Percentiles rank a stretch among this genome's conserved stretches.
These are phyloP conservation scores for Thermophis baileyi DNA, from an alignment of 2,113 vertebrate genomes.

Conservation along the genomic window DNA sequence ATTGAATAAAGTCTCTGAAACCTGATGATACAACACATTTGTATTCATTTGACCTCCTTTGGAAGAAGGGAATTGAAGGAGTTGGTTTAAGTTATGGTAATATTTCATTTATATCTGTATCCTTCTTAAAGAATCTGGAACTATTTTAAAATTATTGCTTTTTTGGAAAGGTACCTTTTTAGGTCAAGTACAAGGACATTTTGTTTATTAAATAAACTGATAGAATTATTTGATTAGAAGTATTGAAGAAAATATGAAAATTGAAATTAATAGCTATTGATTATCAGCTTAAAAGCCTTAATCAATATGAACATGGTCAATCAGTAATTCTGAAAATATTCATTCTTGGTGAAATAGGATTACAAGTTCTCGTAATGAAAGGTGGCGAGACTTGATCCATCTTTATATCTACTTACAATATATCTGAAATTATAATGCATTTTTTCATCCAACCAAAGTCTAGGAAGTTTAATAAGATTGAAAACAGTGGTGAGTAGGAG, in stretches of 20 bases:
- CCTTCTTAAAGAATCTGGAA: background rate
- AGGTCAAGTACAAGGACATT: background rate
- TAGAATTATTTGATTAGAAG: background rate
- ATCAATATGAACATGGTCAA: background rate
- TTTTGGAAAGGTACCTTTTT: background rate
- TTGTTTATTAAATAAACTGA: background rate
- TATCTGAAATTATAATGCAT: background rate
- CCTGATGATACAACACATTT: background rate
- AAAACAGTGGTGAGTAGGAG: background rate
- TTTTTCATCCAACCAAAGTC: background rate
- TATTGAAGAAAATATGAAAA: background rate
- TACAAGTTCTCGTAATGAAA: background rate
- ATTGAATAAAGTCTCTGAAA: background rate
- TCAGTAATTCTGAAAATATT: background rate
- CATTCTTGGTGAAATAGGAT: background rate
- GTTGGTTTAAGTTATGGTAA: background rate
- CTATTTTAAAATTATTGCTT: background rate
- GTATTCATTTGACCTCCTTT: background rate
- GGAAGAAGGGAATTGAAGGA: background rate
- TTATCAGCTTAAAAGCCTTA: background rate
- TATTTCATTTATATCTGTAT: background rate
- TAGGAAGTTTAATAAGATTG: no score
- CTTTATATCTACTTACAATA: background rate
- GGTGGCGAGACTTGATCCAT: background rate
- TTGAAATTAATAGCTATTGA: background rate